These are phyloP conservation scores for Irena cyanogastra DNA, from an alignment of 2,113 vertebrate species.

Conservation along the genomic window DNA sequence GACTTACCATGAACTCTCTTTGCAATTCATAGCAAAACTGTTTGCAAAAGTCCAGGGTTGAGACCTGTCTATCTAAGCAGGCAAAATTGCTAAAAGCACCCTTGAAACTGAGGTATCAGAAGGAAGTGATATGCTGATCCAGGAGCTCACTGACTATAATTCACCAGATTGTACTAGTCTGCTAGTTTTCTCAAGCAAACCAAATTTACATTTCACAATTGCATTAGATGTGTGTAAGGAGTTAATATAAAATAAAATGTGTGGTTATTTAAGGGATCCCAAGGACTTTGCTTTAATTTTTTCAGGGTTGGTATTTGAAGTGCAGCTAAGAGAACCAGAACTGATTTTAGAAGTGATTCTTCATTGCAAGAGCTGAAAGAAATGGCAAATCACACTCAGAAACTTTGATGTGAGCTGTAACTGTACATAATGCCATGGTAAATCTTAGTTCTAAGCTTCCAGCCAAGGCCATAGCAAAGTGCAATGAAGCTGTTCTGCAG, in stretches of 20 bases:
- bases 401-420: neutral
- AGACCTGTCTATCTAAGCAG: neutral
- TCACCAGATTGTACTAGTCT: neutral
- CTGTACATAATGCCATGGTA: neutral
- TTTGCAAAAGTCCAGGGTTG: neutral
- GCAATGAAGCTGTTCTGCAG: neutral
- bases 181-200: neutral
- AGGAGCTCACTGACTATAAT: neutral
- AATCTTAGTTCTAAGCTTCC: neutral
- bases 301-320: conserved; percentile 13
- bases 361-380: neutral
- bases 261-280: neutral
- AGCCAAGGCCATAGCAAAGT: neutral
- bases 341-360: conserved; percentile 8
- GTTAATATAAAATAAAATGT: conserved; percentile 26
- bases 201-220: neutral
- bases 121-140: neutral
- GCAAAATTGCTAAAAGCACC: neutral
- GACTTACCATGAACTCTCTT: neutral
- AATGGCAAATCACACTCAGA: neutral
- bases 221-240: neutral
- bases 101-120: neutral
- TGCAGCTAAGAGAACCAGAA: neutral
- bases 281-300: neutral
- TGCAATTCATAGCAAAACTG: neutral